Evolutionary conservation across 2,113 vertebrate genomes (phyloP), one percentile per base, ranked within the genome.

Genomic region (Tursiops truncatus): DNA sequence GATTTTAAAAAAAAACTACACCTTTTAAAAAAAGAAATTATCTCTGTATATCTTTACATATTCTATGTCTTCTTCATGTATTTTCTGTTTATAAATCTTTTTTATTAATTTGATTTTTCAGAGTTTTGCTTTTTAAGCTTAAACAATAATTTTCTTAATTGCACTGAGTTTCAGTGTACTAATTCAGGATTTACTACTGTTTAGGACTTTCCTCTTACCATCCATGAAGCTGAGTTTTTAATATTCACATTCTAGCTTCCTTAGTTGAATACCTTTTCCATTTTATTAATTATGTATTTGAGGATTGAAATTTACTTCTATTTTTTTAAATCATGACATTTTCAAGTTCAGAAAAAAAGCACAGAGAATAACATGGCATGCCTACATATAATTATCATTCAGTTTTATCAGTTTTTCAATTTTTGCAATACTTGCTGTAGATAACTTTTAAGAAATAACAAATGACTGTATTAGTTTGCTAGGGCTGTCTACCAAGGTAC

Each of bases 281-380:
- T 76, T 73, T 84, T 95, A 80, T 83, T 89, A n/a, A 68, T 77
- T 88, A 38, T 80, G 13, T 31, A 20, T 88, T 93, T 91, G 38
- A 94, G 15, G 31, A 68, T 26, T 74, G 10, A 3, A 58, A 79
- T 77, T 50, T 65, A 10, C 1, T 77, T 71, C 81, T 65, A 23
- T 62, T 63, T 83, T 76, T 79, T 76, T 47, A 58, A 84, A 63
- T 91, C 28, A 93, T 73, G 76, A 47, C 25, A 82, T 79, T 33
- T 86, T 83, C 21, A 67, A 87, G 31, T 84, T 80, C 20, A 83
- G 3, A 62, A 31, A 41, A n/a, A 73, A 79, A 84, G 2, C 13
- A 23, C 28, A 58, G 23, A 96, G 28, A 86, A 87, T 86, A 73
- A 73, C 14, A 73, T 38, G 18, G 44, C 5, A 86, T 79, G 25